Evolutionary conservation across 2,888 invertebrate genomes (phyloP), one percentile per base, ranked within the genome.

Genomic region (Xanthorhoe designata): DNA sequence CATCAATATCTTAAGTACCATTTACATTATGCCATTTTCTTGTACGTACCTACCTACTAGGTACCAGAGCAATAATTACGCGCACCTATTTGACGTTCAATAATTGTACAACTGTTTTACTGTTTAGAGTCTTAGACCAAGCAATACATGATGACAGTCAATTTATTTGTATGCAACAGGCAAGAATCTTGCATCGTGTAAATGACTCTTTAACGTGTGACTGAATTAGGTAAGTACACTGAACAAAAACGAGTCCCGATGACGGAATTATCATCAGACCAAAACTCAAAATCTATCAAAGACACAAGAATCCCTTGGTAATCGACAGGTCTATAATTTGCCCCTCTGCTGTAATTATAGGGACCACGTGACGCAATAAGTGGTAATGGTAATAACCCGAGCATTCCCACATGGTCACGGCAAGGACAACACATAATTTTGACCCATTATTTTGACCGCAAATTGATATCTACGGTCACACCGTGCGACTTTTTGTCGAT

Each of bases 341-440:
- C 86, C 85, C 85, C 88, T 90, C 80, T 83, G 79, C 80, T 83
- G 79, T 91, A 92, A 92, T 91, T 88, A 91, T 85, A 78, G 87
- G 86, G 78, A 51, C 18, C 45, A 81, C 88, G 87, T 89, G 89
- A 89, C 87, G 86, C 61, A 66, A 54, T 42, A 42, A 42, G 38
- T 42, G 47, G 15, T 50, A 62, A 62, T 66, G 66, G 61, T 84
- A 87, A 87, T 86, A 90, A 81, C 80, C 87, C 83, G 88, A 85
- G 83, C 86, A 88, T 88, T 89, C 89, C 83, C 87, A 86, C 86
- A 84, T 89, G 85, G 85, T 80, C 85, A 81, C 77, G 81, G 81
- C 86, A 90, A 90, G 88, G 90, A 89, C 89, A 89, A 83, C 86
- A 83, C 87, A 81, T 93, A 87, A 92, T 91, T 91, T 92, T 77